These are phyloP conservation scores for Sarotherodon lohbergeri DNA, from an alignment of 2,113 vertebrate species.

Conservation along the genomic window DNA sequence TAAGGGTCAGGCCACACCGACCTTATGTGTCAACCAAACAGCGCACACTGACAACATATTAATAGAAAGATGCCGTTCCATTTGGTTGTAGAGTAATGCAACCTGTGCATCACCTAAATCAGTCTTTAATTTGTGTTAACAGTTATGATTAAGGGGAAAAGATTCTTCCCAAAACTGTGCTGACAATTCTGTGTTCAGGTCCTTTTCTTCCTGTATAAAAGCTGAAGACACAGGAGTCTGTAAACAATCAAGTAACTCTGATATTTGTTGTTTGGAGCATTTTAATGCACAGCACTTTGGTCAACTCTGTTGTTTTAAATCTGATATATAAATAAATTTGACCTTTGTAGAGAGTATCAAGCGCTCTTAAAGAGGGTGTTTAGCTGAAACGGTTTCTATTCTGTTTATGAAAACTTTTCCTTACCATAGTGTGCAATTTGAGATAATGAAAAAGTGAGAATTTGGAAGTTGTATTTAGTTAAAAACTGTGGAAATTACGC, in stretches of 20 bases:
- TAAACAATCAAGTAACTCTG: background rate
- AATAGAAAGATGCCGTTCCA: background rate
- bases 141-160: background rate
- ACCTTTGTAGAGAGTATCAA: background rate
- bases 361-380: background rate
- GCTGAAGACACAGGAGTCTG: background rate
- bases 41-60: background rate
- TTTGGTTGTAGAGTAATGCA: background rate
- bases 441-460: background rate
- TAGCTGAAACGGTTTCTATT: background rate
- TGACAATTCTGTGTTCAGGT: background rate
- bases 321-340: background rate
- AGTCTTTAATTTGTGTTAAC: background rate
- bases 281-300: background rate
- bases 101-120: background rate
- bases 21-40: background rate
- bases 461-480: background rate
- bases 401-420: background rate
- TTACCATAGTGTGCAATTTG: background rate
- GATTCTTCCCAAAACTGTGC: background rate
- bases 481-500: background rate
- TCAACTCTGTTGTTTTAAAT: background rate
- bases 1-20: background rate
- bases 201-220: background rate
- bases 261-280: background rate